Percentiles rank a stretch among this genome's conserved stretches.
Evolutionary conservation across 1,140 invertebrate species (phyloP).

Genomic region (Ostrea edulis): DNA sequence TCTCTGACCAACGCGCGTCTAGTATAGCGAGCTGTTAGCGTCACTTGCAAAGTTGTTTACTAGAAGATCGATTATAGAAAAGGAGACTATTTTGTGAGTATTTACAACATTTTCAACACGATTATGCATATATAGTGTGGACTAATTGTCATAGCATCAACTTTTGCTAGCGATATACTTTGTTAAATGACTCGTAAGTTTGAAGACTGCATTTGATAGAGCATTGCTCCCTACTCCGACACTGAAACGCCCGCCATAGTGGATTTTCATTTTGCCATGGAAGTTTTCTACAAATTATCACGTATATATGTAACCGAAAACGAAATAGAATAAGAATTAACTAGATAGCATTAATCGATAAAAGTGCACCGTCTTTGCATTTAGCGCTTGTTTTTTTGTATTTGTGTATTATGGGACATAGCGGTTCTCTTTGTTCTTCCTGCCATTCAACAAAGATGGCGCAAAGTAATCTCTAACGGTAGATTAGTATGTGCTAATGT

Average conservation of each 20-base stretch:
- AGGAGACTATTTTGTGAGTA: background rate
- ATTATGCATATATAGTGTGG: background rate
- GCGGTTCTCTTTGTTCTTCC: background rate
- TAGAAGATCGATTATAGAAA: conserved; percentile 39
- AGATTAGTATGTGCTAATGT: background rate
- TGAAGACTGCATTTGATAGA: background rate
- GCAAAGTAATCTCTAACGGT: background rate
- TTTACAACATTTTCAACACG: background rate
- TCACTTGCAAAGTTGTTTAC: conserved; percentile 45
- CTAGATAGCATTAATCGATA: background rate
- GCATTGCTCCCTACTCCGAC: background rate
- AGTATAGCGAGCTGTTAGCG: conserved; percentile 44
- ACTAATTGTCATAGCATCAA: background rate
- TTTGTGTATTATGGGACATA: background rate
- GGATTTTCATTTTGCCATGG: conserved; percentile 1
- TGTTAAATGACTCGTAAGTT: background rate
- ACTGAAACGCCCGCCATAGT: conserved; percentile 2
- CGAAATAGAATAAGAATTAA: background rate
- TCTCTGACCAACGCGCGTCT: conserved; percentile 9
- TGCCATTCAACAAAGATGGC: conserved; percentile 15
- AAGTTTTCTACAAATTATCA: background rate
- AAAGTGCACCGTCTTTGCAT: background rate
- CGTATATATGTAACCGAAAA: background rate
- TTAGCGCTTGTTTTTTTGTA: background rate
- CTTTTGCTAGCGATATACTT: background rate